Percentiles rank a stretch among this genome's conserved stretches.
phyloP scores from a whole-genome alignment of 2,113 vertebrate species.

The Gila orcuttii region DNA sequence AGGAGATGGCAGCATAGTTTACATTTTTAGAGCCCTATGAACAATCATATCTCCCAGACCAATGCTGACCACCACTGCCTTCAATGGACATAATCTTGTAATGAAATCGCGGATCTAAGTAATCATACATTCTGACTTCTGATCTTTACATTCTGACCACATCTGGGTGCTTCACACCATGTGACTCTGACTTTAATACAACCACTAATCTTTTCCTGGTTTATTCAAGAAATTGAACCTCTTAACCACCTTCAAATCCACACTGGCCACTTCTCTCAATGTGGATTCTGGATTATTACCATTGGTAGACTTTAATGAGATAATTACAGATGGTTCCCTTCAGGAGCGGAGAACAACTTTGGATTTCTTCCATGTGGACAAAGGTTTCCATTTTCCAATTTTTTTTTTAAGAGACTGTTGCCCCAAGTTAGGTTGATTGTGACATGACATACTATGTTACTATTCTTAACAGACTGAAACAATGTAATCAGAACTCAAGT shows the following conservation, averaged over 20 bases:
- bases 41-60: neutral
- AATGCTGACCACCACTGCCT: neutral
- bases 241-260: neutral
- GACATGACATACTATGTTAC: neutral
- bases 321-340: neutral
- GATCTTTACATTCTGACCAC: neutral
- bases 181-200: neutral
- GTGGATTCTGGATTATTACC: neutral
- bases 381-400: neutral
- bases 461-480: neutral
- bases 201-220: neutral
- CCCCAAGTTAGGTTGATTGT: neutral
- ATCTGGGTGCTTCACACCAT: neutral
- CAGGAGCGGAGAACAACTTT: neutral
- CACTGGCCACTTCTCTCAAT: neutral
- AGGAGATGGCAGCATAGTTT: conserved; percentile 58
- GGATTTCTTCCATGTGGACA: conserved; percentile 7
- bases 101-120: neutral
- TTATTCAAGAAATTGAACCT: neutral
- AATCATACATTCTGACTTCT: neutral
- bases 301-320: neutral
- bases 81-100: neutral
- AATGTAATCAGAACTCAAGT: conserved; percentile 10
- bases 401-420: neutral
- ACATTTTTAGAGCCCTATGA: neutral